Evolutionary conservation across 2,113 vertebrate genomes (phyloP).

Genomic region (Jacana jacana): DNA sequence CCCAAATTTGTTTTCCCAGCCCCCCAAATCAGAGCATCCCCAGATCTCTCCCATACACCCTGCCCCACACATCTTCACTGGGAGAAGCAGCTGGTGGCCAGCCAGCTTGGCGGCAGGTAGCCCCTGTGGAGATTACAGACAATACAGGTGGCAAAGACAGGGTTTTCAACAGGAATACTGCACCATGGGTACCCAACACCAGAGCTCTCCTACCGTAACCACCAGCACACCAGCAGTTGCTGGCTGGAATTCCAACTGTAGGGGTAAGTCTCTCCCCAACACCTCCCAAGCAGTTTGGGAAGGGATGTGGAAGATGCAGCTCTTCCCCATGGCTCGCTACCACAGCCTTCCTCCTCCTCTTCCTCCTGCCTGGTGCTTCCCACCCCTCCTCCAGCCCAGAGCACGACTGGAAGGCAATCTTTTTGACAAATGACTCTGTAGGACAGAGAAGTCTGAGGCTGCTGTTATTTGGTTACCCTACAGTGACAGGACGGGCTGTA

Average conservation of each 20-base stretch:
- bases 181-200: not conserved
- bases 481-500: not conserved
- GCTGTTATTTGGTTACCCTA: conserved; percentile 7
- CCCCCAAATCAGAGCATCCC: not conserved
- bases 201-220: not conserved
- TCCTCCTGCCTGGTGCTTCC: not conserved
- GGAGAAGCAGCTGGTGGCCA: not conserved
- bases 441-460: not conserved
- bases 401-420: not conserved
- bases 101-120: not conserved
- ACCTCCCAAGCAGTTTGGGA: not conserved
- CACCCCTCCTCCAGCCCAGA: fast-evolving
- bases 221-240: fast-evolving
- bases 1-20: fast-evolving
- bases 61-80: too few relatives aligned
- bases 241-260: fast-evolving
- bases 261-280: not conserved
- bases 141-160: fast-evolving
- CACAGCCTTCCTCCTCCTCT: not conserved
- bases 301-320: not conserved
- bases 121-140: fast-evolving
- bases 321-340: not conserved
- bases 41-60: not conserved
- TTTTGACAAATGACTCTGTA: conserved; percentile 10
- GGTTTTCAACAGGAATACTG: fast-evolving